These are phyloP conservation scores for Morone saxatilis DNA, from an alignment of 2,113 vertebrate species.

Conservation along the genomic window DNA sequence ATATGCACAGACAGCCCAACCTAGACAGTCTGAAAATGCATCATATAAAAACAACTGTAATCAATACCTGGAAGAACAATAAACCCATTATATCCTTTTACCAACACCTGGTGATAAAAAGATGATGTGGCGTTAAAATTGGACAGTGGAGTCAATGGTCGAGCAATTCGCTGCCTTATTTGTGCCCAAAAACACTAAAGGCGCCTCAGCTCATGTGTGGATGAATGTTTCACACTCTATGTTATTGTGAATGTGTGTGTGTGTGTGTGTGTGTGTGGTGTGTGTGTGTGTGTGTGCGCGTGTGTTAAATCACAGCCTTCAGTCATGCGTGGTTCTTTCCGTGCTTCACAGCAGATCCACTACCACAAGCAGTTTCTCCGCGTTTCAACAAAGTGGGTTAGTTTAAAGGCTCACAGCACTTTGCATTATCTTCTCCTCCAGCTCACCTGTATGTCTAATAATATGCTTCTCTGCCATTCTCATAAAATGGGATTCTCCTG, in stretches of 20 bases:
- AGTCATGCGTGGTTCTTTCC: constrained; percentile 27
- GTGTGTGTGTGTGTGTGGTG: constrained; percentile 2
- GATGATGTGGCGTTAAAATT: neutral
- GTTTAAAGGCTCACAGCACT: constrained; percentile 32
- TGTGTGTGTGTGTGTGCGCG: neutral
- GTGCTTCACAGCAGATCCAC: constrained; percentile 22
- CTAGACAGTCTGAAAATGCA: neutral
- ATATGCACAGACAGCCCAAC: neutral
- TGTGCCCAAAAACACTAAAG: constrained; percentile 28
- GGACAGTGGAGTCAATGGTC: neutral
- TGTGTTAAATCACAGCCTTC: constrained; percentile 33
- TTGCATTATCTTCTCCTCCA: constrained; percentile 29
- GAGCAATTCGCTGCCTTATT: neutral
- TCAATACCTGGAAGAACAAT: constrained; percentile 11
- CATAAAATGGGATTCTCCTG: neutral
- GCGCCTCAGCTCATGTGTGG: constrained; percentile 15
- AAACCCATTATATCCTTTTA: neutral
- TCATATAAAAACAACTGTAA: constrained; percentile 4
- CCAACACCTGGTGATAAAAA: constrained; percentile 17
- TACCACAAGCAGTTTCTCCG: constrained; percentile 31
- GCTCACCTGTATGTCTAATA: constrained; percentile 9
- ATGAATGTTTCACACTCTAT: neutral
- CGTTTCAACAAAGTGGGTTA: constrained; percentile 27
- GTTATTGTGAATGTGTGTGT: neutral
- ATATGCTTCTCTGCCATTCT: neutral